phyloP scores from a whole-genome alignment of 2,888 invertebrate species.

The Aromia moschata region DNA sequence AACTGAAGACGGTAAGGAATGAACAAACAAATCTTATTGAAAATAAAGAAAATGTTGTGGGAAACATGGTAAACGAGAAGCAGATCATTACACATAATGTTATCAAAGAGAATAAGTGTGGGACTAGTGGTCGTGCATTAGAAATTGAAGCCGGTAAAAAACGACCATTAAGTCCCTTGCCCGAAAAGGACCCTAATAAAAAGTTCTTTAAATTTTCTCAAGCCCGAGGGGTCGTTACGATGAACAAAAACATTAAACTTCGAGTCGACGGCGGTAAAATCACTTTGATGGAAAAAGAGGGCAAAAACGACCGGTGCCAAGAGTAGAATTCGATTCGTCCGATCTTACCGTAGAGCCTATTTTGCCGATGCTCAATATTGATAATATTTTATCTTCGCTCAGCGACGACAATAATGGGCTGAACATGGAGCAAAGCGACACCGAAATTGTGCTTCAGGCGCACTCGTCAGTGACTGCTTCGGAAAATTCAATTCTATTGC shows the following conservation, averaged over 20 bases:
- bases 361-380: slow-evolving; percentile 36
- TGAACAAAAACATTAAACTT: slow-evolving; percentile 60
- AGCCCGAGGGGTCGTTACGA: slow-evolving; percentile 54
- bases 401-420: slow-evolving; percentile 52
- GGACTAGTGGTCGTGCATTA: neutral
- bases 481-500: slow-evolving; percentile 50
- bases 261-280: slow-evolving; percentile 56
- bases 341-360: slow-evolving; percentile 55
- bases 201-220: slow-evolving; percentile 63
- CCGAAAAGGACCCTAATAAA: slow-evolving; percentile 48
- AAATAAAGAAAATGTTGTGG: slow-evolving; percentile 35
- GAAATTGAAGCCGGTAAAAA: slow-evolving; percentile 12
- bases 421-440: slow-evolving; percentile 37
- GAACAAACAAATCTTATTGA: slow-evolving; percentile 26
- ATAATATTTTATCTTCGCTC: slow-evolving; percentile 57
- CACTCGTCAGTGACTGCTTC: slow-evolving; percentile 47
- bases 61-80: slow-evolving; percentile 29
- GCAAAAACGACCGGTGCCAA: too few relatives aligned
- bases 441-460: slow-evolving; percentile 44
- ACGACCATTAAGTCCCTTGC: slow-evolving; percentile 24
- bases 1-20: slow-evolving; percentile 34
- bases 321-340: slow-evolving; percentile 53
- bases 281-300: slow-evolving; percentile 43
- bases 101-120: too few relatives aligned
- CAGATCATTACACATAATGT: slow-evolving; percentile 11